Base-by-base conservation (phyloP, 2,888 invertebrate species). In the Drosophila quinaria region DNA sequence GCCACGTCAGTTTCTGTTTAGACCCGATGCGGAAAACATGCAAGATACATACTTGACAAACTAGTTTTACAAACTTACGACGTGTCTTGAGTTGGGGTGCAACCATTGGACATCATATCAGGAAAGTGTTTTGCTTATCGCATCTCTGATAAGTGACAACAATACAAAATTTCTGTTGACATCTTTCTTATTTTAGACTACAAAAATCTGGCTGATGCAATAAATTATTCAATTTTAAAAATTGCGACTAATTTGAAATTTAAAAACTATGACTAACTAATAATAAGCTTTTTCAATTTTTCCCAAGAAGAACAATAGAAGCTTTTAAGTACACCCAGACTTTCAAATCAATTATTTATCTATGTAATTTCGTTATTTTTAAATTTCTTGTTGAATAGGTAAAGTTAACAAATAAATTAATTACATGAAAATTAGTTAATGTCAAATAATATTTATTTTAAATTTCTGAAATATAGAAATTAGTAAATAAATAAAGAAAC, bases 11-110 rank as follows among this genome's bases (percentile, higher is more conserved):
- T 63, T 15, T 8, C 6, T 29, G 41, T 51, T 33, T 31, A 41
- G 17, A 35, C 13, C 41, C 56, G 61, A 63, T 73, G 61, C 78
- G 75, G 75, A 78, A 78, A 78, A 19, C 62, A 67, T 49, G 52
- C n/a, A 5, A 42, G 41, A 31, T 19, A 31, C 9, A n/a, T 29
- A 33, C 19, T 31, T 31, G 35, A 5, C 46, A 50, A 68, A 69
- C 76, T 31, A 56, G 76, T 70, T 66, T 52, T 37, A 22, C 47
- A 51, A 39, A 9, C 1, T 1, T 4, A 3, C 13, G 3, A 10
- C 13, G 13, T 29, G 35, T 25, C 31, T 33, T 33, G n/a, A 17
- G 29, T 22, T 44, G 39, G 9, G 59, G 62, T 51, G 44, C 9
- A 52, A 39, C 46, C 8, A 19, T 13, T 25, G 46, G 54, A 49